Evolutionary conservation across 2,888 invertebrate species (phyloP).

Genomic region (Brachyptera risi): DNA sequence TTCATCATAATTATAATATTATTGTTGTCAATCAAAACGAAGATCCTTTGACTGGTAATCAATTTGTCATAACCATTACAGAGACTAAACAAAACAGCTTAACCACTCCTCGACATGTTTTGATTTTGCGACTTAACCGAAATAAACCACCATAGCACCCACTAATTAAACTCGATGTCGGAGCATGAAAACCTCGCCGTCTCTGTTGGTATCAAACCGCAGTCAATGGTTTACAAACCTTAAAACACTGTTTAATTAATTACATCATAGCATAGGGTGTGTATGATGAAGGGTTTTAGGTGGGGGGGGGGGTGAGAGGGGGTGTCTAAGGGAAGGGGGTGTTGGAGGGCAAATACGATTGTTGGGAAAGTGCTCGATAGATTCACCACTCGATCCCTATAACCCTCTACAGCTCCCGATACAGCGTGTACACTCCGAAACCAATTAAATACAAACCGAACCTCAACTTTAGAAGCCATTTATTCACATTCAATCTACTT

Average conservation of each 20-base stretch:
- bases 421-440: slow-evolving; percentile 13
- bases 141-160: slow-evolving; percentile 6
- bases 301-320: neutral
- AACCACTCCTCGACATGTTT: neutral
- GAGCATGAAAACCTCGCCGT: slow-evolving; percentile 10
- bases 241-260: slow-evolving; percentile 18
- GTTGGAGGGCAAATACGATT: slow-evolving; percentile 13
- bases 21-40: no score
- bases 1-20: no score
- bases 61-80: no score
- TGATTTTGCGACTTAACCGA: slow-evolving; percentile 3
- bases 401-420: slow-evolving; percentile 12
- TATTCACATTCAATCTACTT: slow-evolving; percentile 18
- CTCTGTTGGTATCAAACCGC: slow-evolving; percentile 14
- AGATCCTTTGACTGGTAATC: no score
- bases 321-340: neutral
- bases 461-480: slow-evolving; percentile 18
- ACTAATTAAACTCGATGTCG: slow-evolving; percentile 16
- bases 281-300: slow-evolving; percentile 14
- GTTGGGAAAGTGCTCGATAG: slow-evolving; percentile 18
- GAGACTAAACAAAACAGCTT: no score
- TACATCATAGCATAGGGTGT: slow-evolving; percentile 15
- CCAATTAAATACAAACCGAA: slow-evolving; percentile 20
- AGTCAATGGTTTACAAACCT: slow-evolving; percentile 13
- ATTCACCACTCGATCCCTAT: slow-evolving; percentile 10